Percentiles rank a stretch among this genome's conserved stretches.
Evolutionary conservation across 2,113 vertebrate genomes (phyloP).

Genomic region (Odontesthes bonariensis): DNA sequence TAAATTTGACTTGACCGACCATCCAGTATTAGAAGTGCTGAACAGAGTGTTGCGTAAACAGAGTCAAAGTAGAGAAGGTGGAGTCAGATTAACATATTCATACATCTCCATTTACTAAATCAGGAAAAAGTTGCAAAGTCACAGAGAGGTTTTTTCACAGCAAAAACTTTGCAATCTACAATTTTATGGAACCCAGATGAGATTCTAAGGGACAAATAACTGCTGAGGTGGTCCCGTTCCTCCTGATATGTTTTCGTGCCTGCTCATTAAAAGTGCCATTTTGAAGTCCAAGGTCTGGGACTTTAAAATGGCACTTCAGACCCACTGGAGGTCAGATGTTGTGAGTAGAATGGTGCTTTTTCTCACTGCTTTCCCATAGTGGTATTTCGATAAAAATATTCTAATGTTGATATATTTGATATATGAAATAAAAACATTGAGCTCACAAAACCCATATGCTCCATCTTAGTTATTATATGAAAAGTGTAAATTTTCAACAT

Average conservation of each 20-base stretch:
- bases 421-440: no score
- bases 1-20: no score
- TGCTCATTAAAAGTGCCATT: not conserved
- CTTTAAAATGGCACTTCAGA: not conserved
- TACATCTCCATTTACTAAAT: no score
- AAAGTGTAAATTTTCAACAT: no score
- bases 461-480: no score
- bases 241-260: not conserved
- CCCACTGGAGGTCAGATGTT: not conserved
- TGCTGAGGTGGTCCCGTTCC: not conserved
- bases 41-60: not conserved
- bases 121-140: not conserved
- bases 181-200: not conserved
- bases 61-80: not conserved
- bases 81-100: no score
- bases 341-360: not conserved
- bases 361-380: no score
- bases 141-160: not conserved
- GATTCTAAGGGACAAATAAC: not conserved
- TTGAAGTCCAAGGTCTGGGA: not conserved
- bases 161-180: not conserved
- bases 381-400: no score
- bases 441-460: no score
- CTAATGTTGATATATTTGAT: no score
- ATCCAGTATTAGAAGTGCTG: not conserved